Evolutionary conservation across 2,113 vertebrate species (phyloP).

Genomic region (Donacobius atricapilla): DNA sequence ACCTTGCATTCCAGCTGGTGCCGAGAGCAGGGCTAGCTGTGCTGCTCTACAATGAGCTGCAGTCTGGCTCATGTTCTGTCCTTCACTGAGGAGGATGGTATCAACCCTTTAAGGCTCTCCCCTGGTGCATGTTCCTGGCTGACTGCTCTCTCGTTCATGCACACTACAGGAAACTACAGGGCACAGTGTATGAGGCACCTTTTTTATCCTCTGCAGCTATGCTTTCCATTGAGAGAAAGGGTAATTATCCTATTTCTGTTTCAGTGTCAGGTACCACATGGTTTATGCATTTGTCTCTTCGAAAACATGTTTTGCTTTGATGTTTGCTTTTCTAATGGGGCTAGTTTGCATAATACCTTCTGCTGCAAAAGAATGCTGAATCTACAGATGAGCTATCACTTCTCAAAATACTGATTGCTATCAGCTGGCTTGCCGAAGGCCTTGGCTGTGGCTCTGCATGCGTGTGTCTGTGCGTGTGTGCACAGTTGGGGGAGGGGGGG

Average conservation of each 20-base stretch:
- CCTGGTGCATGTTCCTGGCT: neutral
- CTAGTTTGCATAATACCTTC: slow-evolving; percentile 61
- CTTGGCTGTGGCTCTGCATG: slow-evolving; percentile 53
- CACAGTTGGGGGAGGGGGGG: neutral
- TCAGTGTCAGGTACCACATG: slow-evolving; percentile 41
- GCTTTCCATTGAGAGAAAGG: slow-evolving; percentile 31
- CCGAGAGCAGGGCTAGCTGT: neutral
- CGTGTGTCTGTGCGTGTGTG: slow-evolving; percentile 50
- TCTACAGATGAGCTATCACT: slow-evolving; percentile 67
- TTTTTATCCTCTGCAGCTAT: slow-evolving; percentile 47
- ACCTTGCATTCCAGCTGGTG: slow-evolving; percentile 60
- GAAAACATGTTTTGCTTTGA: slow-evolving; percentile 60
- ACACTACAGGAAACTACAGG: neutral
- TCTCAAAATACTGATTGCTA: slow-evolving; percentile 67
- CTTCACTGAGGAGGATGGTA: neutral
- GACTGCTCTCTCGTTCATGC: neutral
- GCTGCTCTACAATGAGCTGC: neutral
- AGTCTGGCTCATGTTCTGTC: neutral
- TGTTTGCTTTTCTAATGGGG: slow-evolving; percentile 63
- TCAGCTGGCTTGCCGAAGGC: slow-evolving; percentile 66
- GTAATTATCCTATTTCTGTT: slow-evolving; percentile 49
- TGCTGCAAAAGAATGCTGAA: slow-evolving; percentile 65
- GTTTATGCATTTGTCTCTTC: slow-evolving; percentile 49
- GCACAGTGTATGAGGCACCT: neutral
- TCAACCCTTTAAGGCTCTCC: neutral